These are phyloP conservation scores for Misgurnus mizolepis DNA, from an alignment of 2,113 vertebrate species.

Conservation along the genomic window DNA sequence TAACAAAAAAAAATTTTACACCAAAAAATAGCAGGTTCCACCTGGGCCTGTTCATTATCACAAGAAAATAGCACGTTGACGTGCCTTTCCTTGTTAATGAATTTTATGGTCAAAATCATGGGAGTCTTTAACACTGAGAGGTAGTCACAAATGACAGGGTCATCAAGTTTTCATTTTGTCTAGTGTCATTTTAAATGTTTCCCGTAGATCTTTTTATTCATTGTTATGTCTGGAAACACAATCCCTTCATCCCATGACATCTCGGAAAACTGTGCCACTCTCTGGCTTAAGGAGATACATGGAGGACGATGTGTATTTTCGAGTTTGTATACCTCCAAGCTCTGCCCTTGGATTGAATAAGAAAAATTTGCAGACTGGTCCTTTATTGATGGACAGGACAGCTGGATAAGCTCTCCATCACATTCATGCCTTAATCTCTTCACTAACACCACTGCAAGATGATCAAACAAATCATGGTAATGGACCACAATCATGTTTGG, in stretches of 20 bases:
- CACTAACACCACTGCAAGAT: neutral
- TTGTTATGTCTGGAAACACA: neutral
- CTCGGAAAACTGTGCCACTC: neutral
- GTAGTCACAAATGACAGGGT: no score
- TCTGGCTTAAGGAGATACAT: neutral
- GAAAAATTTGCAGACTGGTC: neutral
- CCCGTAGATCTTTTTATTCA: neutral
- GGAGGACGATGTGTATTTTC: neutral
- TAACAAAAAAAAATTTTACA: no score
- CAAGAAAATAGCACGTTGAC: no score
- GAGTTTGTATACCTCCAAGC: neutral
- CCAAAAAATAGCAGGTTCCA: no score
- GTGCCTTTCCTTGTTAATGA: no score
- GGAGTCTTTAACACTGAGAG: no score
- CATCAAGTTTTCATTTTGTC: neutral
- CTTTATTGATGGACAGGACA: neutral
- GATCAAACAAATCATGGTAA: constrained; percentile 1
- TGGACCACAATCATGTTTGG: constrained; percentile 7
- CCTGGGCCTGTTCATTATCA: no score
- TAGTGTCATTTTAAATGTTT: neutral
- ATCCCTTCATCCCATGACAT: neutral
- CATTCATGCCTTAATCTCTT: constrained; percentile 46
- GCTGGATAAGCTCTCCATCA: neutral
- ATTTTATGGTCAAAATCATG: no score
- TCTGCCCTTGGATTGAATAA: neutral